These are phyloP conservation scores for Centropus bengalensis DNA, from an alignment of 2,113 vertebrate species.

Conservation along the genomic window DNA sequence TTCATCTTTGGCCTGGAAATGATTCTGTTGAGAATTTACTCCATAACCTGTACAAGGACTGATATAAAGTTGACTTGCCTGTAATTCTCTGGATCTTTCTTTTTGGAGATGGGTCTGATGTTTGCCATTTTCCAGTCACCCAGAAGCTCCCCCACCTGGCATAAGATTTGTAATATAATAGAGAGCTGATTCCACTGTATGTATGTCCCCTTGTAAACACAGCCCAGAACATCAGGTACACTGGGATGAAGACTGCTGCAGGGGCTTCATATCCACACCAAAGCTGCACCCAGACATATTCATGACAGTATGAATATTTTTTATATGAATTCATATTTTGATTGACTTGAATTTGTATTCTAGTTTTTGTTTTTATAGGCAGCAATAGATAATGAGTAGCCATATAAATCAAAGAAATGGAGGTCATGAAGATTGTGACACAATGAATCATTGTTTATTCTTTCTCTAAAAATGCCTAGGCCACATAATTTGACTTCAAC, in stretches of 20 bases:
- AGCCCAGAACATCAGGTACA: not conserved
- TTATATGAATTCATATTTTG: not conserved
- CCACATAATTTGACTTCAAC: slow-evolving; percentile 3
- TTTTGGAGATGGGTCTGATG: not conserved
- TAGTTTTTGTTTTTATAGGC: not conserved
- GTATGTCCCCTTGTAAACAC: not conserved
- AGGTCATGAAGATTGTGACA: not conserved
- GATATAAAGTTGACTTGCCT: not conserved
- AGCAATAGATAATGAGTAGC: not conserved
- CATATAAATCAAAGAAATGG: not conserved
- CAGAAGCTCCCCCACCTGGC: not conserved
- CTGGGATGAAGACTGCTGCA: not conserved
- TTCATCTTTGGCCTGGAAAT: not conserved
- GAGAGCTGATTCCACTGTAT: not conserved
- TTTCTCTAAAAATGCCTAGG: slow-evolving; percentile 10
- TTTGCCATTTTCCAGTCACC: not conserved
- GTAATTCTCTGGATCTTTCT: not conserved
- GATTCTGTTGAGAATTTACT: not conserved
- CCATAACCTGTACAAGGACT: not conserved
- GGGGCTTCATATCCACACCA: not conserved
- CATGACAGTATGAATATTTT: not conserved
- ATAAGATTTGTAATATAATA: not conserved
- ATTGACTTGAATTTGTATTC: not conserved
- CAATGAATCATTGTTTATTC: slow-evolving; percentile 45
- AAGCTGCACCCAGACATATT: not conserved